Evolutionary conservation across 2,797 vertebrate species (phyloP), one percentile per base, ranked within the genome.

Genomic region (Phrynocephalus forsythii): DNA sequence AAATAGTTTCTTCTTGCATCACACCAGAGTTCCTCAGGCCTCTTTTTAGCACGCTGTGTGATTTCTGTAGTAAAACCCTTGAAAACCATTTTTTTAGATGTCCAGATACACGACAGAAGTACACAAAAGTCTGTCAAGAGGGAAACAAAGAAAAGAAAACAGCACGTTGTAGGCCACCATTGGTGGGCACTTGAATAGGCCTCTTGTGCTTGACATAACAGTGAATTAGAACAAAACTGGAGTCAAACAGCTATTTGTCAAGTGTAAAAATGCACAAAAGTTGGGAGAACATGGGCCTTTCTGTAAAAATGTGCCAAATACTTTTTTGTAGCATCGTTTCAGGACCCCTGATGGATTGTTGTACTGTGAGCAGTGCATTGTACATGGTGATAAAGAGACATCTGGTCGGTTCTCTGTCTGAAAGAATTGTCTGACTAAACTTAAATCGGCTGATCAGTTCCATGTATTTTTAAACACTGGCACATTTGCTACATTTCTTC

Each of bases 201-300:
- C 90, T 88, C 89, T 94, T 5, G 44, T 60, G 89, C 93, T 93
- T 91, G 93, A 92, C 93, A 92, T 87, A 80, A 10, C 86, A 2
- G 0, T 0, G 66, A 22, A 91, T 93, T 82, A 8, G 89, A 94
- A 95, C 92, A 95, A 94, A 95, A 95, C 92, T 0, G 0, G 85
- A 93, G 92, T 89, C 93, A 91, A 87, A 89, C 88, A 82, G 94
- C 91, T 90, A 94, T 95, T 95, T 95, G 94, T 95, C 94, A 94
- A 91, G 90, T 90, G 87, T 91, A 91, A 87, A 84, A 90, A 90
- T 6, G 87, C 91, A 68, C 89, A 82, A 86, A 89, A 83, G 92
- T 0, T 88, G 88, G 94, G 94, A 94, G 95, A 95, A 94, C 91
- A 87, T 73, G 91, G 66, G 91, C 92, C 85, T 88, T 73, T 93